These are phyloP conservation scores for Anser cygnoides DNA, from an alignment of 2,113 vertebrate species.

Conservation along the genomic window DNA sequence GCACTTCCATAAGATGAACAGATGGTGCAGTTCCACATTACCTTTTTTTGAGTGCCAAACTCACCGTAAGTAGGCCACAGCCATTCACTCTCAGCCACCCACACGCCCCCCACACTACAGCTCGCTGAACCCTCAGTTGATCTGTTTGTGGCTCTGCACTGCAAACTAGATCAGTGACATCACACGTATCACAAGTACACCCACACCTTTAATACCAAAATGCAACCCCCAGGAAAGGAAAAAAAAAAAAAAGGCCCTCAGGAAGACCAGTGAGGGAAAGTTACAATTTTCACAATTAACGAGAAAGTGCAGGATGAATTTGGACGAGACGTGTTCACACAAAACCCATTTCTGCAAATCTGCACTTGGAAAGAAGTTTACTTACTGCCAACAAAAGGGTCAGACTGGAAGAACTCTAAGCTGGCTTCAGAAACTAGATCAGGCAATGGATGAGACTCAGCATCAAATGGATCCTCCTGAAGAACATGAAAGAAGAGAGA, in stretches of 20 bases:
- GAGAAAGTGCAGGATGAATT: neutral
- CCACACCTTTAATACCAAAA: neutral
- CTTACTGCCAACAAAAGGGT: constrained; percentile 96
- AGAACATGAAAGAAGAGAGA: constrained; percentile 26
- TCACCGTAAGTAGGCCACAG: constrained; percentile 50
- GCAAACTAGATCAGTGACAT: neutral
- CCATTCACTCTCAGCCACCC: constrained; percentile 51
- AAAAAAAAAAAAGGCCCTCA: neutral
- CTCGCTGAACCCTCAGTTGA: neutral
- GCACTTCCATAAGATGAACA: constrained; percentile 34
- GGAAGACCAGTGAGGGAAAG: neutral
- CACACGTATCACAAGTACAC: neutral
- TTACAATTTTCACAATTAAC: neutral
- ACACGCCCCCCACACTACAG: neutral
- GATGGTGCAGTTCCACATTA: constrained; percentile 56
- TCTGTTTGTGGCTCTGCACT: neutral
- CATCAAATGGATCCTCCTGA: constrained; percentile 85
- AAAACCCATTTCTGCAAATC: neutral
- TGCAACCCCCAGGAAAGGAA: neutral
- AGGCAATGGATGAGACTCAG: constrained; percentile 79
- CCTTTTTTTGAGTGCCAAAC: neutral
- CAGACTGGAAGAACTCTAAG: constrained; percentile 93
- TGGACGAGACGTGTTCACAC: neutral
- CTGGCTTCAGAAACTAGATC: constrained; percentile 77
- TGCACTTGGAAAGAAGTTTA: constrained; percentile 22